Evolutionary conservation across 2,888 invertebrate genomes (phyloP).

Genomic region (Venustoraphidia nigricollis): DNA sequence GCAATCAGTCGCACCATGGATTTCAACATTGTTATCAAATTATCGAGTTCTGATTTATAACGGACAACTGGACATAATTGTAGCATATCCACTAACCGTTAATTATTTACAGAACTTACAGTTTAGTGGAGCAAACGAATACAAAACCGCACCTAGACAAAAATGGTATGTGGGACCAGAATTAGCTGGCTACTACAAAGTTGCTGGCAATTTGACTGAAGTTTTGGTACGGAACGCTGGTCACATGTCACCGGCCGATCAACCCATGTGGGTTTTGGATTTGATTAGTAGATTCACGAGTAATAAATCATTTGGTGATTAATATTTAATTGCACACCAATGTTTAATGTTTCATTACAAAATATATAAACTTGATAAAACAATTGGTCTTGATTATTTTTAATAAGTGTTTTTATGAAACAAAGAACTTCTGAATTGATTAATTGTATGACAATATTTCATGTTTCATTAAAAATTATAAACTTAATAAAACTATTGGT

Average conservation of each 20-base stretch:
- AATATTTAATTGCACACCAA: neutral
- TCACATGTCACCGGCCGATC: slow-evolving; percentile 68
- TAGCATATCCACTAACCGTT: slow-evolving; percentile 72
- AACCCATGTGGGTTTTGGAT: slow-evolving; percentile 61
- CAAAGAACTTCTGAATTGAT: too few species aligned
- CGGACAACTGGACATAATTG: slow-evolving; percentile 83
- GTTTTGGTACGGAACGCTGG: slow-evolving; percentile 64
- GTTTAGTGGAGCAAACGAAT: slow-evolving; percentile 49
- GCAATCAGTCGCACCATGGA: slow-evolving; percentile 61
- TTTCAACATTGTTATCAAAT: slow-evolving; percentile 48
- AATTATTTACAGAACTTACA: slow-evolving; percentile 58
- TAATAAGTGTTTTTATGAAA: too few species aligned
- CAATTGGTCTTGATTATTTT: too few species aligned
- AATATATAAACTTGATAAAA: too few species aligned
- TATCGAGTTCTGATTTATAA: slow-evolving; percentile 70
- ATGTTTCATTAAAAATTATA: too few species aligned
- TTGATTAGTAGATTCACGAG: slow-evolving; percentile 53
- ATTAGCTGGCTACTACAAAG: slow-evolving; percentile 61
- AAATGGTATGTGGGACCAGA: slow-evolving; percentile 54
- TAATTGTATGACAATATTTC: neutral
- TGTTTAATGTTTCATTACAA: too few species aligned
- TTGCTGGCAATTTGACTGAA: slow-evolving; percentile 54
- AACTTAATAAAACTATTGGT: too few species aligned
- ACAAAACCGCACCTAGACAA: slow-evolving; percentile 46
- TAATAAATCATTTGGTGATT: slow-evolving; percentile 29